phyloP scores from a whole-genome alignment of 2,113 vertebrate species.

The Myiozetetes cayanensis region DNA sequence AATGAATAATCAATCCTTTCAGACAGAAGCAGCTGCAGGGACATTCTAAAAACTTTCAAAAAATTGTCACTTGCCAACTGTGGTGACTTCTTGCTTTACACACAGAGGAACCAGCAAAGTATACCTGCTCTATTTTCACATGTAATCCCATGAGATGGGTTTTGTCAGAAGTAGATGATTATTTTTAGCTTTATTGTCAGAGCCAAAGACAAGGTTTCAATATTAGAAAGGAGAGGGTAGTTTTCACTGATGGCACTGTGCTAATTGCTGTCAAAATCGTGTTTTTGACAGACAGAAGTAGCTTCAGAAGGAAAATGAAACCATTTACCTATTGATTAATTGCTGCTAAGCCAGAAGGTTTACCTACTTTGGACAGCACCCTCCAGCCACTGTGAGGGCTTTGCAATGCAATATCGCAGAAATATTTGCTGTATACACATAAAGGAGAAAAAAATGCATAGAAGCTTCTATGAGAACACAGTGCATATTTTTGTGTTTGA shows the following conservation, averaged over 20 bases:
- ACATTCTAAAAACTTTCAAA: not conserved
- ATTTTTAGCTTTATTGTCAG: not conserved
- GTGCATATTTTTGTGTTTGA: not conserved
- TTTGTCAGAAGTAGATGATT: not conserved
- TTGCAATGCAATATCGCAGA: not conserved
- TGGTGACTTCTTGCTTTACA: not conserved
- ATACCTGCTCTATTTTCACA: not conserved
- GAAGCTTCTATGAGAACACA: not conserved
- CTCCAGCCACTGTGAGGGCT: not conserved
- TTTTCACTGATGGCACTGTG: not conserved
- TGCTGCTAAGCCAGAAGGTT: not conserved
- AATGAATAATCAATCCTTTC: slow-evolving; percentile 19
- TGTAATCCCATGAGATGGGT: not conserved
- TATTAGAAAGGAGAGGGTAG: not conserved
- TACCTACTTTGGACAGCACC: not conserved
- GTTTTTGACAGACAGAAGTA: not conserved
- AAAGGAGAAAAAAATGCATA: rapidly evolving
- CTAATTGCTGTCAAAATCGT: slow-evolving; percentile 42
- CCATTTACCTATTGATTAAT: not conserved
- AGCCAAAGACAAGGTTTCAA: not conserved
- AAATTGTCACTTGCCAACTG: not conserved
- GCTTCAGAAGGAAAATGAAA: not conserved
- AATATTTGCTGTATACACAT: not conserved
- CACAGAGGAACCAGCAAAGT: not conserved
- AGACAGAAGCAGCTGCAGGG: not conserved